Base-by-base conservation (phyloP, 2,888 invertebrate genomes). In the Amphipoea oculea region DNA sequence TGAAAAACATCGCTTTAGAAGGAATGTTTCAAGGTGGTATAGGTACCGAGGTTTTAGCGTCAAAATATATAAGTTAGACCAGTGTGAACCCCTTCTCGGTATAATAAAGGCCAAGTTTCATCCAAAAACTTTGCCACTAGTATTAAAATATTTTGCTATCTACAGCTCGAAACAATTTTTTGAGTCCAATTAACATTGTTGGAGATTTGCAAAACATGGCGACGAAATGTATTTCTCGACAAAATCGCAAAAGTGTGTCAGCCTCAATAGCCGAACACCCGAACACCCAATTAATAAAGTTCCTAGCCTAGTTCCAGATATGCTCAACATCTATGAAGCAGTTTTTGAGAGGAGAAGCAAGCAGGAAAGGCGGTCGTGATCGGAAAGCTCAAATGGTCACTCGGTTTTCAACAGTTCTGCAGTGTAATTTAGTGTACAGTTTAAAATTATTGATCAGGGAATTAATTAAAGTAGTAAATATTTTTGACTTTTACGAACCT, bases 321-420 rank as follows among this genome's bases (percentile, higher is more conserved):
- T 42, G 17, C 65, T 74, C 63, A 73, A 79, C 73, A 79, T 71
- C n/a, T 57, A 45, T 86, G 68, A 70, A 75, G 77, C 65, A 60
- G 74, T 74, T 70, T 36, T 73, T 67, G 57, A 77, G 78, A 48
- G 72, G 29, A n/a, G 54, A 65, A 77, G 77, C 76, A 68, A 71
- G 75, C 57, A 63, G 70, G 76, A 87, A 79, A 78, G 85, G 72
- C 83, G 80, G 79, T 79, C 83, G 69, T 71, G 60, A 83, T 78
- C 82, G 23, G 20, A 81, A 54, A 45, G 2, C 36, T 80, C 20
- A 72, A 83, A 80, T 70, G 42, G 12, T 79, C 82, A 69, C 54
- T 83, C 60, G 20, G 7, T 48, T 73, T 71, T 23, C 36, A 69
- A 73, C 54, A 20, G n/a, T 54, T 54, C 36, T 36, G 54, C n/a